Base-by-base conservation (phyloP, 2,797 vertebrate species). In the Lemur catta region DNA sequence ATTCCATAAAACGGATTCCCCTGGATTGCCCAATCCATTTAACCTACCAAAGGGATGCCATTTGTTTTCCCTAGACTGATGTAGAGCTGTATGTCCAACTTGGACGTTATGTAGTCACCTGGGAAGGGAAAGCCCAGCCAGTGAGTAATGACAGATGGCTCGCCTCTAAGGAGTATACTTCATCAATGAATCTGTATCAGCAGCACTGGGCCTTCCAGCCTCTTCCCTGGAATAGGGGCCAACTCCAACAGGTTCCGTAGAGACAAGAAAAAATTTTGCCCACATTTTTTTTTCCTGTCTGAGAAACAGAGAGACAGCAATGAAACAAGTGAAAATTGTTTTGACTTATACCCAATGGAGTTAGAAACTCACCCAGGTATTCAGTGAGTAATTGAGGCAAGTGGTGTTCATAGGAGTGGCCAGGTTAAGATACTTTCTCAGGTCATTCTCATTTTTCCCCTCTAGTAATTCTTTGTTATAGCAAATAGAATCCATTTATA, bases 1-100 rank as follows among this genome's bases (percentile, higher is more conserved):
- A 94, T 86, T 94, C 87, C 71, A 89, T 92, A 97, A 95, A 97
- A 97, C 35, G 93, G 93, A 98, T 97, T 97, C 75, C 69, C 35
- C 89, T 94, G 93, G 57, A 95, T 93, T 89, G 74, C 74, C 88
- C 94, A 69, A 93, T 96, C 93, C 89, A 97, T 97, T 97, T 92
- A 78, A 93, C 96, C 89, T 92, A 88, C 84, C n/a, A 33, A 92
- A 89, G 81, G 87, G 63, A 76, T 67, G 24, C 72, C 80, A 95
- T 97, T 97, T 92, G 78, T 97, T 93, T 97, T 91, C 94, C 89
- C 41, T 30, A 35, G 84, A 87, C 93, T 86, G 38, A 76, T 41
- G 84, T 92, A 48, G 87, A 81, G 2, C 38, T 80, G 76, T n/a
- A 35, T 35, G 84, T 84, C 61, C 96, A 92, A 93, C 41, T 38